Evolutionary conservation across 2,113 vertebrate genomes (phyloP), one percentile per base, ranked within the genome.

Genomic region (Anolis sagrei): DNA sequence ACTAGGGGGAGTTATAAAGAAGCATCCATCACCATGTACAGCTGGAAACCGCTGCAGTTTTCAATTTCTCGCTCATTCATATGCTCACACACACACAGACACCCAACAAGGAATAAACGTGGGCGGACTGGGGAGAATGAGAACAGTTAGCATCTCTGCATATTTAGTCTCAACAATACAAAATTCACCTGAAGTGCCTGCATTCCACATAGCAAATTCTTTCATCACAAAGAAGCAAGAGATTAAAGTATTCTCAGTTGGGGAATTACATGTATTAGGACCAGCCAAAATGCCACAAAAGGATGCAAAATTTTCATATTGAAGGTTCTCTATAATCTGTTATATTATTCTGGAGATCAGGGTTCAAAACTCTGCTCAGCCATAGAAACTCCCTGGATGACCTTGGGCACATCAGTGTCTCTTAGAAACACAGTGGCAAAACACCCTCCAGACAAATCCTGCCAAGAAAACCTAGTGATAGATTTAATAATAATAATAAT

Each of bases 1-100:
- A 80, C 84, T 80, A 86, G 72, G 77, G 58, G 84, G 84, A 86
- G 84, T 58, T 80, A 21, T 75, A 80, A n/a, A 51, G 78, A 51
- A 86, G 78, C 69, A 64, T 61, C 84, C 77, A 80, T 27, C 54
- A 66, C 23, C 62, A 29, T 64, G 11, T 62, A 36, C 69, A 74
- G 69, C 78, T 75, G 77, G 77, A 86, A 86, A 86, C 54, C 77
- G 64, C 77, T 80, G 69, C 69, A 49, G 39, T n/a, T 51, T 86
- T 80, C 48, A 64, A 80, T 80, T 5, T 6, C 27, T 51, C 27
- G n/a, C 49, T 34, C 36, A 23, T 54, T 69, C 9, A 16, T 58
- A 54, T 54, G 54, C 54, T 2, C 34, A 73, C 70, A 73, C n/a
- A 34, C n/a, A 19, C n/a, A 14, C 16, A 29, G 29, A 48, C 51